Base-by-base conservation (phyloP, 2,113 vertebrate genomes). In the Cheirogaleus medius region DNA sequence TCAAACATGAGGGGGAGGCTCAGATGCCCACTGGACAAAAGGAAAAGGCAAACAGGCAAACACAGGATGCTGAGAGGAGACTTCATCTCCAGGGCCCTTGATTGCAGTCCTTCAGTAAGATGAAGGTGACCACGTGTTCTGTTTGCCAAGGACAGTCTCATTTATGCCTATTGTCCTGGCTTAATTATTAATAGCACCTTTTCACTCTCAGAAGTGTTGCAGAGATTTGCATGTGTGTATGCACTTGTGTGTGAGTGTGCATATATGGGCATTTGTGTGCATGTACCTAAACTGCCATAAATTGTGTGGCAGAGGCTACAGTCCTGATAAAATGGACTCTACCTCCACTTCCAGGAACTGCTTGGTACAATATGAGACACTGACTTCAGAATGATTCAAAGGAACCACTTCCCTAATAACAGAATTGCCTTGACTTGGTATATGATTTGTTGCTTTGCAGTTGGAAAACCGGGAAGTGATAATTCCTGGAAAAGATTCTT, bases 401-500 rank as follows among this genome's bases (percentile, higher is more conserved):
- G 66, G 71, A 91, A 92, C 18, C 63, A 37, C 87, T 93, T 93
- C 52, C 86, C 83, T 78, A 91, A 29, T 29, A 91, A 76, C 68
- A 56, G 68, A 94, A 96, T n/a, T 56, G 58, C 84, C 86, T 83
- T 69, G 49, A 21, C 76, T 91, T 96, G 87, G 73, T 87, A 29
- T 71, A 44, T 81, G 91, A 93, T 95, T 93, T 91, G 90, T 73
- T 90, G 56, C 78, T 94, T 87, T 91, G 83, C 44, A 94, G 52
- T 32, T 91, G 87, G 89, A 95, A 97, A 91, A 96, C 78, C 9
- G 8, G 94, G 90, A 98, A 94, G 91, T 42, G 74, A 68, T 95
- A 37, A 91, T 96, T 97, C 89, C 76, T 76, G 63, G 97, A 77
- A 95, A 94, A 96, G 87, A 94, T 66, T 91, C 91, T 95, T 95